Base-by-base conservation (phyloP, 1,140 invertebrate genomes). In the Rhyacophila brunnea region DNA sequence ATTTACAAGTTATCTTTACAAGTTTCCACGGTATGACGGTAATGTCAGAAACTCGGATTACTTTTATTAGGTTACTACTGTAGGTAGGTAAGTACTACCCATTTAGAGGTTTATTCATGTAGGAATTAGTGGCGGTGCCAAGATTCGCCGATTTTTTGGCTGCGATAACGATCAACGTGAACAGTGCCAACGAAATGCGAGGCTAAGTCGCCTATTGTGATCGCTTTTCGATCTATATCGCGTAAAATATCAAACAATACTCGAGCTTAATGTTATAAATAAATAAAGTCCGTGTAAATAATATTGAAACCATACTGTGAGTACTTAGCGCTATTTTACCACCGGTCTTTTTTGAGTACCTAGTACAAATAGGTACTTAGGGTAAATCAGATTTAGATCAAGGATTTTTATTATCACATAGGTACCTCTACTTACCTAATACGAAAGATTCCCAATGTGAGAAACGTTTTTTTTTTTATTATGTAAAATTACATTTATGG, bases 261-360 rank as follows among this genome's bases (percentile, higher is more conserved):
- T 17, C 15, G 15, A 32, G 51, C 45, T 50, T 54, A 53, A 60
- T 60, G 58, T 60, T 60, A 60, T 60, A 60, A 60, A 60, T 60
- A 60, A 60, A 60, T 60, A 60, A 60, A 53, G 58, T 49, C 35
- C 32, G 58, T 60, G 42, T 53, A 60, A 60, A 60, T n/a, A n/a
- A n/a, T 53, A 60, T 60, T 60, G 58, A 51, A 35, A 49, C 46
- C 58, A 40, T n/a, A 5, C 4, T 40, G 38, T 15, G 4, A 19
- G 14, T 19, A 48, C 54, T 57, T 48, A 57, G 23, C 9, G 3
- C 4, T 28, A 28, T 28, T 28, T 28, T 28, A 28, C 23, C 23
- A 28, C 23, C 23, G 23, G 23, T 28, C 23, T 28, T 28, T 28
- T 28, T 28, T 9, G 23, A 28, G 23, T 28, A 28, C 9, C 9